Percentiles rank a stretch among this genome's conserved stretches.
phyloP scores from a whole-genome alignment of 2,888 invertebrate genomes.

The Erebia aethiops region DNA sequence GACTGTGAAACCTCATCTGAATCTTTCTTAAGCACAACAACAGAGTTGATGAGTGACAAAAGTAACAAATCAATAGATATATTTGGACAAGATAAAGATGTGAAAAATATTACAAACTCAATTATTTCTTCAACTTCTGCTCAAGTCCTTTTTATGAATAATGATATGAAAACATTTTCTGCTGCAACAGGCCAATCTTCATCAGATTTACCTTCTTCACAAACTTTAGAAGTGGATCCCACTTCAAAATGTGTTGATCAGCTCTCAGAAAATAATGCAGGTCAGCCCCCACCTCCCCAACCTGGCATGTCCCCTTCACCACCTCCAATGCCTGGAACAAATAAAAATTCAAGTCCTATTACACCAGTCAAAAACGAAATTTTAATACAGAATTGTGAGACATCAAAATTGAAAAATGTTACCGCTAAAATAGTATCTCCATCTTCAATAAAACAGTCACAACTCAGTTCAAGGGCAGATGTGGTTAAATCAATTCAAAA shows the following conservation, averaged over 20 bases:
- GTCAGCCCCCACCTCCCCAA: constrained; percentile 44
- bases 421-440: constrained; percentile 26
- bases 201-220: constrained; percentile 31
- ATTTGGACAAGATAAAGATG: constrained; percentile 44
- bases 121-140: constrained; percentile 43
- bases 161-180: constrained; percentile 45
- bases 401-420: too few species aligned
- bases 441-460: neutral
- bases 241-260: constrained; percentile 10
- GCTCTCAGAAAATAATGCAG: constrained; percentile 17
- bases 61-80: constrained; percentile 50
- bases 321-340: constrained; percentile 71
- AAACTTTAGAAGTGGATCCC: neutral
- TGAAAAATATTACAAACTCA: constrained; percentile 42
- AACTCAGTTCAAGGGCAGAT: neutral
- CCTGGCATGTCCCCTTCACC: constrained; percentile 72
- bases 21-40: constrained; percentile 64
- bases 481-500: neutral
- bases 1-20: constrained; percentile 64
- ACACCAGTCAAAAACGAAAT: constrained; percentile 30
- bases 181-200: constrained; percentile 41
- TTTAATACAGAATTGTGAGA: too few species aligned
- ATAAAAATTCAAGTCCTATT: neutral
- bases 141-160: constrained; percentile 54
- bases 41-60: constrained; percentile 53